A percentile compares a stretch with the other conserved stretches of the same genome.
These are phyloP conservation scores for Corvus moneduloides DNA, from an alignment of 2,113 vertebrate species.

Conservation along the genomic window DNA sequence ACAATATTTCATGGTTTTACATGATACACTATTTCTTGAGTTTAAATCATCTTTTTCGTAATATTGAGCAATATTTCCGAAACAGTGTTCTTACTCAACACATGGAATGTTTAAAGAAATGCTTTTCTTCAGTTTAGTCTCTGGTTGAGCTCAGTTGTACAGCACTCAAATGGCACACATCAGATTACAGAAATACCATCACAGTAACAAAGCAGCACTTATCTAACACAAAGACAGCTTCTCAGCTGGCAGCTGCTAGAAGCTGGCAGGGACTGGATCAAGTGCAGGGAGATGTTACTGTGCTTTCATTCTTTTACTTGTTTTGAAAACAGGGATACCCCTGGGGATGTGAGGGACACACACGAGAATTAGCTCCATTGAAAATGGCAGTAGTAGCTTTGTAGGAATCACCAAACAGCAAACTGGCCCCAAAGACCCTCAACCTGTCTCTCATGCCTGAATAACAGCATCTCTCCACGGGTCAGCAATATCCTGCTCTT, in stretches of 20 bases:
- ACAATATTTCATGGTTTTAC: not conserved
- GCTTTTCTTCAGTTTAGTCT: not conserved
- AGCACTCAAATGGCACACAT: not conserved
- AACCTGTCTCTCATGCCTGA: not conserved
- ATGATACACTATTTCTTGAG: not conserved
- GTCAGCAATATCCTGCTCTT: not conserved
- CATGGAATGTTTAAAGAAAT: not conserved
- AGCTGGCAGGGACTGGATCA: not conserved
- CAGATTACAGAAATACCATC: slow-evolving; percentile 1
- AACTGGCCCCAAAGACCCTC: not conserved
- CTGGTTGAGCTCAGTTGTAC: not conserved
- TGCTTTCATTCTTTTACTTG: not conserved
- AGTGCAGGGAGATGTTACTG: not conserved
- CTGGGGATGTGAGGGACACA: not conserved
- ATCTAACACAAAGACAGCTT: not conserved
- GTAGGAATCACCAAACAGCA: not conserved
- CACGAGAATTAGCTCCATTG: not conserved
- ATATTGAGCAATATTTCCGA: not conserved
- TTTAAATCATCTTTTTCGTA: not conserved
- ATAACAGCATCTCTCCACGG: not conserved
- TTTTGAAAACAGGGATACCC: not conserved
- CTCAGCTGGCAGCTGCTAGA: slow-evolving; percentile 2
- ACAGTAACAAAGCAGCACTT: slow-evolving; percentile 1
- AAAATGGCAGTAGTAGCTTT: not conserved
- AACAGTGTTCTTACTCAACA: not conserved